Conservation (phyloP, 2,797 vertebrate species). For the Typhlichthys subterraneus region DNA sequence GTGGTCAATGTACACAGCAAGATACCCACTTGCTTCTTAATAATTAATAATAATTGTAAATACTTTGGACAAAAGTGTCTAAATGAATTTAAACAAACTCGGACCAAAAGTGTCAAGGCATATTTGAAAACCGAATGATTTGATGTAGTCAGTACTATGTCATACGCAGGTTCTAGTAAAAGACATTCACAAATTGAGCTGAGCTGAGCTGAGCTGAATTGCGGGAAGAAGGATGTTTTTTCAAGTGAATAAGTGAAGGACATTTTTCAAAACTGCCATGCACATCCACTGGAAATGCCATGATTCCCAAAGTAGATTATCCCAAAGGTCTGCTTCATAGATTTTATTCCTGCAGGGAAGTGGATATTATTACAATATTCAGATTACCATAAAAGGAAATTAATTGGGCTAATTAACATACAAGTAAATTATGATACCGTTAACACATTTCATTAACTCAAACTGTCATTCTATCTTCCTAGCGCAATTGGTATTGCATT, state of each 20-base stretch:
- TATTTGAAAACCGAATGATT: slow-evolving; percentile 39
- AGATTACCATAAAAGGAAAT: slow-evolving; percentile 84
- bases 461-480: slow-evolving; percentile 85
- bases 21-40: too few relatives aligned
- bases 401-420: slow-evolving; percentile 90
- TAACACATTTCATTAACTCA: slow-evolving; percentile 90
- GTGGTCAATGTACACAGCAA: too few relatives aligned
- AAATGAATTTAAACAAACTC: too few relatives aligned
- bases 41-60: too few relatives aligned
- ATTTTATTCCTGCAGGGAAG: slow-evolving; percentile 80
- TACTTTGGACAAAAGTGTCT: too few relatives aligned
- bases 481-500: slow-evolving; percentile 82
- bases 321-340: slow-evolving; percentile 69
- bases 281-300: slow-evolving; percentile 39
- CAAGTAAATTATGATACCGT: slow-evolving; percentile 88
- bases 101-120: neutral
- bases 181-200: too few relatives aligned
- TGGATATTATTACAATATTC: slow-evolving; percentile 86
- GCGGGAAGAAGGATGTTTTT: too few relatives aligned
- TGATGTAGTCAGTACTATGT: slow-evolving; percentile 2
- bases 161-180: too few relatives aligned
- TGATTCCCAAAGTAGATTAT: slow-evolving; percentile 57
- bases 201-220: too few relatives aligned
- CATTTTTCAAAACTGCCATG: slow-evolving; percentile 27
- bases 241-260: too few relatives aligned